A percentile compares a stretch with the other conserved stretches of the same genome.
phyloP scores from a whole-genome alignment of 2,797 vertebrate genomes.

The Lepus townsendii region DNA sequence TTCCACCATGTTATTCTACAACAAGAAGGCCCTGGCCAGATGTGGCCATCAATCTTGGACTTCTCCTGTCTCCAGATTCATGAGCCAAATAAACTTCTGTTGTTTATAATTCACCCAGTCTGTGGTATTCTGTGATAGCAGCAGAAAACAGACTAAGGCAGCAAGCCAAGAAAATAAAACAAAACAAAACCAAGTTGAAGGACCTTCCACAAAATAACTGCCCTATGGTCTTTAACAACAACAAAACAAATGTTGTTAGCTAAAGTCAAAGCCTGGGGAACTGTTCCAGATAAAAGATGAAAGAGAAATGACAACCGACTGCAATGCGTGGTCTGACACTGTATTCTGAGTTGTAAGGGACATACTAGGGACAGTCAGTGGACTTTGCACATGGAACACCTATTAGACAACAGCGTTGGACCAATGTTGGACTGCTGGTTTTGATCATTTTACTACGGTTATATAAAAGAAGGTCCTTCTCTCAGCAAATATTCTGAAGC shows the following conservation, averaged over 20 bases:
- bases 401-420: background rate
- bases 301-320: background rate
- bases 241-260: background rate
- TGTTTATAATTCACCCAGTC: background rate
- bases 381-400: background rate
- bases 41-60: background rate
- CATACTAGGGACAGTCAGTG: background rate
- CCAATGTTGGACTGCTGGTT: background rate
- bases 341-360: background rate
- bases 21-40: no score
- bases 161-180: no score
- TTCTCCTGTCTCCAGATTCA: background rate
- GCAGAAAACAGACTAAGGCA: background rate
- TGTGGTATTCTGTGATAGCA: background rate
- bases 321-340: background rate
- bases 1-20: background rate
- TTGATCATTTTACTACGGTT: conserved; percentile 33
- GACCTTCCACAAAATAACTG: conserved; percentile 15
- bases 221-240: background rate
- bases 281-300: background rate
- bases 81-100: background rate
- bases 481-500: conserved; percentile 40
- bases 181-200: background rate
- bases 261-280: background rate
- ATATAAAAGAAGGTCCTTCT: background rate